A percentile compares a stretch with the other conserved stretches of the same genome.
Evolutionary conservation across 53 echinoderm and acorn worm genomes (phyloP).

Genomic region (Zoroaster sp.): DNA sequence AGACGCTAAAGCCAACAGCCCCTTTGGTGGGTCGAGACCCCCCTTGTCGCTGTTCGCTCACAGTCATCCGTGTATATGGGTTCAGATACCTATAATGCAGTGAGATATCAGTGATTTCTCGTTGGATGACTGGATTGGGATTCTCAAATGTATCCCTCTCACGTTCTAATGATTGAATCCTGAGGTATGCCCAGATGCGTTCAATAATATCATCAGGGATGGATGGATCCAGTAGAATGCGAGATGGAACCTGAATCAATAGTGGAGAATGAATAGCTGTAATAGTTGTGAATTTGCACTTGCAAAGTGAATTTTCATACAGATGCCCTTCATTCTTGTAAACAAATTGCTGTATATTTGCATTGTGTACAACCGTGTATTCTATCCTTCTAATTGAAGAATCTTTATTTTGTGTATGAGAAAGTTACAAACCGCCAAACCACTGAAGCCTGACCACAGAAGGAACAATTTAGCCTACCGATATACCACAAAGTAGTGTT

Average conservation of each 20-base stretch:
- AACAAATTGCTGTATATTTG: too few species aligned
- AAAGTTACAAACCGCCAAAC: too few species aligned
- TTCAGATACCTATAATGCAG: conserved; percentile 58
- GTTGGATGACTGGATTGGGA: conserved; percentile 46
- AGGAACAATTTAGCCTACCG: too few species aligned
- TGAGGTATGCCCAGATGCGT: conserved; percentile 85
- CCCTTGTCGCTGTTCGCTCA: conserved; percentile 17
- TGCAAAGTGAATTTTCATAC: too few species aligned
- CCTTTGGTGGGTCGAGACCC: neutral
- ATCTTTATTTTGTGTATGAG: too few species aligned
- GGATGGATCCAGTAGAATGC: conserved; percentile 57
- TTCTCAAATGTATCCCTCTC: conserved; percentile 18
- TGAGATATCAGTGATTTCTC: conserved; percentile 68
- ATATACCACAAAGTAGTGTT: too few species aligned
- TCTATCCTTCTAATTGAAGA: too few species aligned
- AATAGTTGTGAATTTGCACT: too few species aligned
- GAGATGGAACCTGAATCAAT: conserved; percentile 73
- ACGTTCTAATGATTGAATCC: conserved; percentile 60
- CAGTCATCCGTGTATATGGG: conserved; percentile 56
- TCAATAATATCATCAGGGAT: conserved; percentile 72
- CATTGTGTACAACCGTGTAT: too few species aligned
- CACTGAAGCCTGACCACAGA: too few species aligned
- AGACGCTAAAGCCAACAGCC: conserved; percentile 43
- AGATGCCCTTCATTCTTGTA: too few species aligned
- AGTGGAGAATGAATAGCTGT: too few species aligned